A percentile compares a stretch with the other conserved stretches of the same genome.
Evolutionary conservation across 2,113 vertebrate genomes (phyloP).

Genomic region (Leuciscus idus): DNA sequence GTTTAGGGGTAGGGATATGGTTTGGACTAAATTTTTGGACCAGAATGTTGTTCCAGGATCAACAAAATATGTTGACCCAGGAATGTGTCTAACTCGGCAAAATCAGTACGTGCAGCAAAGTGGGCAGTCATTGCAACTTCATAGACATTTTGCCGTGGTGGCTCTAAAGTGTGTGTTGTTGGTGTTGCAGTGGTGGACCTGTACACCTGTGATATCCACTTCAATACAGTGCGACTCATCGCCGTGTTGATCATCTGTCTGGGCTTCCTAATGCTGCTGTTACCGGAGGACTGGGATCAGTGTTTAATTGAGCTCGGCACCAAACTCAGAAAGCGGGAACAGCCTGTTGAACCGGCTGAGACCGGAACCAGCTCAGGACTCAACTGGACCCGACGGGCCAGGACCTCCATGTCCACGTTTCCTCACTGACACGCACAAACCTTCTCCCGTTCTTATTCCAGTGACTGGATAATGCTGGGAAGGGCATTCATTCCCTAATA

Average conservation of each 20-base stretch:
- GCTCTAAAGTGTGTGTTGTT: neutral
- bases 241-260: conserved; percentile 93
- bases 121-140: neutral
- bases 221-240: conserved; percentile 93
- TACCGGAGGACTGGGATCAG: conserved; percentile 95
- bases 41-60: too few relatives aligned
- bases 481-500: neutral
- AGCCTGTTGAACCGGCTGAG: conserved; percentile 80
- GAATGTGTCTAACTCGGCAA: too few relatives aligned
- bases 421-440: conserved; percentile 77
- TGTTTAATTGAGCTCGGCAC: conserved; percentile 88
- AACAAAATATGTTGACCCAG: too few relatives aligned
- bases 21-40: too few relatives aligned
- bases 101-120: too few relatives aligned
- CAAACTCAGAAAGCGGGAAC: conserved; percentile 89
- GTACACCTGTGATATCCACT: conserved; percentile 91
- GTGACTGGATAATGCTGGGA: neutral
- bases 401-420: conserved; percentile 88
- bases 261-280: conserved; percentile 92
- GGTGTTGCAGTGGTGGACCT: conserved; percentile 86
- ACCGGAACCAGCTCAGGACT: conserved; percentile 74
- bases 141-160: neutral
- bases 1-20: too few relatives aligned
- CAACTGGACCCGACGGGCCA: conserved; percentile 82
- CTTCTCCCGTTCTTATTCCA: neutral